Percentiles rank a stretch among this genome's conserved stretches.
Conservation (phyloP, 2,888 invertebrate genomes). For the Meteorus colon region DNA sequence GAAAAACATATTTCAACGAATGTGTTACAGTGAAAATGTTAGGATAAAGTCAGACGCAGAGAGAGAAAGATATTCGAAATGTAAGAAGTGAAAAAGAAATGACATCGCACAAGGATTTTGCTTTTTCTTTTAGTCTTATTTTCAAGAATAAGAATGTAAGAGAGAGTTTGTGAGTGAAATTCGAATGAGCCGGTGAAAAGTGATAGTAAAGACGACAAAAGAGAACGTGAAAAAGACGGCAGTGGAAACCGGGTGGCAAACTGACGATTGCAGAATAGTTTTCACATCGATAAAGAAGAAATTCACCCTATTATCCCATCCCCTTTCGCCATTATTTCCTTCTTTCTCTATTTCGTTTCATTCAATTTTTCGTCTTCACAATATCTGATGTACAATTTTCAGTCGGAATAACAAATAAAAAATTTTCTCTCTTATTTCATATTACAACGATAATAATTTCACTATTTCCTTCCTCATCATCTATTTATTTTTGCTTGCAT, state of each 20-base stretch:
- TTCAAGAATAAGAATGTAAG: constrained; percentile 6
- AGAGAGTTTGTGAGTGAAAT: constrained; percentile 24
- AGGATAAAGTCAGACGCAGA: constrained; percentile 22
- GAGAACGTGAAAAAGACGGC: constrained; percentile 15
- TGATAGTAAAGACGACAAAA: constrained; percentile 39
- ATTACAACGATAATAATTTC: no score
- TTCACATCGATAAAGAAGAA: constrained; percentile 28
- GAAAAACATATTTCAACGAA: not conserved
- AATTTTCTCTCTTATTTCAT: no score
- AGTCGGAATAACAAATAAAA: not conserved
- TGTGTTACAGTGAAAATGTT: constrained; percentile 27
- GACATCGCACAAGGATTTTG: not conserved
- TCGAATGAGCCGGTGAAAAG: constrained; percentile 24
- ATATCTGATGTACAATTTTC: not conserved
- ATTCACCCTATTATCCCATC: constrained; percentile 18
- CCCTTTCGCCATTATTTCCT: not conserved
- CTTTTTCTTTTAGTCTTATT: not conserved
- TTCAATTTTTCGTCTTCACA: not conserved
- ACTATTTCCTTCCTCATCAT: not conserved
- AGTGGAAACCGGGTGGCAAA: constrained; percentile 51
- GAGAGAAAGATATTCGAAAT: constrained; percentile 21
- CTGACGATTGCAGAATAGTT: constrained; percentile 62
- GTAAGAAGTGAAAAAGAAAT: constrained; percentile 17
- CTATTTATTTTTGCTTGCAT: not conserved
- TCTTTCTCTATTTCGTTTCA: not conserved